These are phyloP conservation scores for Lytechinus pictus DNA, from an alignment of 35 echinoderm and acorn worm species.

Conservation along the genomic window DNA sequence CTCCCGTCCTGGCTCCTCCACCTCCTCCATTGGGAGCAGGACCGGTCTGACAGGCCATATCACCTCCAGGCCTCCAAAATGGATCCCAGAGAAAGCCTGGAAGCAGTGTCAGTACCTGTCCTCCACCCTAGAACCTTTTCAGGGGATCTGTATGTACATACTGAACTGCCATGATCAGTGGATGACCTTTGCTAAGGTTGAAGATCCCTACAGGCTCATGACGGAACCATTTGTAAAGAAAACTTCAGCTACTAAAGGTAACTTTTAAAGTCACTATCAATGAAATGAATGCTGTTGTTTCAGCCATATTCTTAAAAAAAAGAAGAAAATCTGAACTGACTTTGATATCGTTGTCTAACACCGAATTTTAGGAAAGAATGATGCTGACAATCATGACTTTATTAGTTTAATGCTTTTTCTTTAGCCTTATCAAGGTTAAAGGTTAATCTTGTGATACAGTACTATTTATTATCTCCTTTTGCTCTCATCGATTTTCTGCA, in stretches of 20 bases:
- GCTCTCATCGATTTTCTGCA: neutral
- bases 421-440: neutral
- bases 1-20: slow-evolving; percentile 42
- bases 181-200: slow-evolving; percentile 66
- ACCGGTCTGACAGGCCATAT: slow-evolving; percentile 55
- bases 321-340: neutral
- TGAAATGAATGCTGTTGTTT: neutral
- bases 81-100: slow-evolving; percentile 93
- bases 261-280: neutral
- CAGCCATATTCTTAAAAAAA: neutral
- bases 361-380: neutral
- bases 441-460: neutral
- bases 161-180: slow-evolving; percentile 89
- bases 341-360: neutral
- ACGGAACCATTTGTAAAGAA: neutral
- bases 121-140: slow-evolving; percentile 70
- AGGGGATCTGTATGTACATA: slow-evolving; percentile 87
- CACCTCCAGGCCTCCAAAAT: slow-evolving; percentile 89
- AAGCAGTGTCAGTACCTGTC: slow-evolving; percentile 98
- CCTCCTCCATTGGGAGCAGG: slow-evolving; percentile 47
- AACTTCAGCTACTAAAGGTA: neutral
- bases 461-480: neutral
- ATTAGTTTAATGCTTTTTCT: neutral
- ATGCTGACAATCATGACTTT: neutral
- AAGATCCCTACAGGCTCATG: slow-evolving; percentile 75